Evolutionary conservation across 2,113 vertebrate species (phyloP).

Genomic region (Morphnarchus princeps): DNA sequence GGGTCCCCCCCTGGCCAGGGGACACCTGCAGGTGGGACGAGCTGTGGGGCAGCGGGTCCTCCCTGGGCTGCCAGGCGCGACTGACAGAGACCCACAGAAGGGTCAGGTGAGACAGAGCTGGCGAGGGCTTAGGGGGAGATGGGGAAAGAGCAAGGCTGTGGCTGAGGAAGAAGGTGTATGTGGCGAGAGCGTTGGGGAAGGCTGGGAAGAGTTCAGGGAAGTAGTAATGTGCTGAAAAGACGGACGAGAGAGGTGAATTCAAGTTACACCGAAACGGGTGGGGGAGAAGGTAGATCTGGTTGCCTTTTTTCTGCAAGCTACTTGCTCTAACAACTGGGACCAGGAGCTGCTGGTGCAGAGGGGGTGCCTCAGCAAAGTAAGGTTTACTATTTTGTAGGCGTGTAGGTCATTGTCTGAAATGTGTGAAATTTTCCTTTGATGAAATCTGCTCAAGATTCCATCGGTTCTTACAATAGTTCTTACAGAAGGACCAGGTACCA

Average conservation of each 20-base stretch:
- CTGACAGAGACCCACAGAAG: background rate
- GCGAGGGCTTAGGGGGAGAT: background rate
- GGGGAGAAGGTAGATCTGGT: background rate
- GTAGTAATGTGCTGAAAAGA: background rate
- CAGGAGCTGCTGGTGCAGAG: background rate
- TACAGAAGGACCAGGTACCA: background rate
- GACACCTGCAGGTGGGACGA: background rate
- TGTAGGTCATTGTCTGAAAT: background rate
- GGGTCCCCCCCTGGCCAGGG: background rate
- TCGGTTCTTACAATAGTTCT: background rate
- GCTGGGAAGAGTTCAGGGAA: background rate
- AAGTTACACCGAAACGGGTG: background rate
- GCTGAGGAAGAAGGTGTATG: background rate
- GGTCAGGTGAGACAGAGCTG: background rate
- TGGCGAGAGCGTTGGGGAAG: background rate
- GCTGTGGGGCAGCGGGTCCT: background rate
- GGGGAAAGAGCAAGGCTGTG: background rate
- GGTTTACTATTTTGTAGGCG: background rate
- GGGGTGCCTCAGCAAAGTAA: background rate
- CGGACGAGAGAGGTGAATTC: background rate
- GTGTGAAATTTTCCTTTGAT: background rate
- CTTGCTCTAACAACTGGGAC: background rate
- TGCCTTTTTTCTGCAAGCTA: background rate
- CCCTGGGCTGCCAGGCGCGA: rapidly evolving
- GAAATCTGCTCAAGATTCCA: background rate